Conservation (phyloP, 2,888 invertebrate genomes). For the Ochropacha duplaris region DNA sequence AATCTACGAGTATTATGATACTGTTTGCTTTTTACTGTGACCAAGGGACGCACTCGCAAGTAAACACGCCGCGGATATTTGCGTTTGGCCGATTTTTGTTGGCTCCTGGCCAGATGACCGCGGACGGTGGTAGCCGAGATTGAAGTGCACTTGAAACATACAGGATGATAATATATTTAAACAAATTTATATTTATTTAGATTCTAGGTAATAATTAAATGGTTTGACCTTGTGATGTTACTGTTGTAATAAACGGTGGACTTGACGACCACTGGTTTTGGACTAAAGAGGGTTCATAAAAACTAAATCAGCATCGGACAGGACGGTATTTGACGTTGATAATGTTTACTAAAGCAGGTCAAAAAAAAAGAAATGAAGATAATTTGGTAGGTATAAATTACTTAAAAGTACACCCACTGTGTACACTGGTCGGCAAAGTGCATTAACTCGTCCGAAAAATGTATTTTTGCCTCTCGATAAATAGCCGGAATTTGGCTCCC, state of each 20-base stretch:
- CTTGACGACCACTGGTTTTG: too few species aligned
- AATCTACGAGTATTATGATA: constrained; percentile 10
- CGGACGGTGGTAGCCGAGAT: constrained; percentile 26
- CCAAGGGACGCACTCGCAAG: constrained; percentile 42
- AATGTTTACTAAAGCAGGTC: too few species aligned
- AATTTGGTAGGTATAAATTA: constrained; percentile 1
- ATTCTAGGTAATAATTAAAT: too few species aligned
- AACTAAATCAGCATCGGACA: too few species aligned
- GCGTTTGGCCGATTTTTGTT: constrained; percentile 52
- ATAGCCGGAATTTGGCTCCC: constrained; percentile 59
- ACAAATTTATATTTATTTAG: background rate
- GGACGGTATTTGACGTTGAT: too few species aligned
- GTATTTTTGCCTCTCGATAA: constrained; percentile 61
- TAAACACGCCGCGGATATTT: constrained; percentile 32
- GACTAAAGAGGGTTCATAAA: too few species aligned
- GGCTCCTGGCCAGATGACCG: constrained; percentile 62
- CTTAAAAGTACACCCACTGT: constrained; percentile 13
- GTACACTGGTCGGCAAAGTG: constrained; percentile 49
- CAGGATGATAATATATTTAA: constrained; percentile 24
- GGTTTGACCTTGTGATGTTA: too few species aligned
- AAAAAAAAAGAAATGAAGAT: too few species aligned
- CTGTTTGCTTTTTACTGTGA: constrained; percentile 19
- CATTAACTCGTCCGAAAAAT: constrained; percentile 67
- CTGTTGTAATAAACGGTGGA: too few species aligned
- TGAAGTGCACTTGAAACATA: constrained; percentile 29